Evolutionary conservation across 2,113 vertebrate genomes (phyloP), one percentile per base, ranked within the genome.

Genomic region (Spilogale gracilis): DNA sequence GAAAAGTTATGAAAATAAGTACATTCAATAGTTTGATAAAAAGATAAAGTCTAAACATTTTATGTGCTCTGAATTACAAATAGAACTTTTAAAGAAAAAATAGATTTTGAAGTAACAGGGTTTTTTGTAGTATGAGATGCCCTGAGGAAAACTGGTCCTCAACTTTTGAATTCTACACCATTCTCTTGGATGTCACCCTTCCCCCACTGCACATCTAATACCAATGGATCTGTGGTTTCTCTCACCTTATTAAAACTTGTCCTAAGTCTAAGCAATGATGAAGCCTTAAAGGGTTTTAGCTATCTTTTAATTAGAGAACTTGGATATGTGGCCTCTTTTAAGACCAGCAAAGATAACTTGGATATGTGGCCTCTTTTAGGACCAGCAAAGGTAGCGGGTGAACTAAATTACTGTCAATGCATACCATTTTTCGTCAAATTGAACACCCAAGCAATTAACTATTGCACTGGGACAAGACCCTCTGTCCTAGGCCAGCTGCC

Each of bases 1-100:
- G 21, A 65, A 95, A 93, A 71, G 4, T 61, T 43, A 94, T n/a
- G 67, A 86, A 91, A 89, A 80, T 25, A 74, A 92, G 4, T 71
- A n/a, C 2, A 45, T 58, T 67, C 20, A 92, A 50, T 78, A 56
- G 16, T 60, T 69, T 95, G 20, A 67, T 67, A 58, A 54, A 76
- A 91, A 89, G 10, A 38, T 76, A 61, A 48, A 86, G 85, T 85
- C 45, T 82, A 89, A 91, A 43, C 3, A 81, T 84, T 65, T 92
- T 90, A 43, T 65, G 9, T 85, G 18, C 4, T 92, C 32, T 43
- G 20, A 91, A 88, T 58, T 92, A 90, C 9, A 50, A 92, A 79
- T 3, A 45, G 54, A 43, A 56, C 6, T 79, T 94, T 25, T n/a
- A 3, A 61, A 54, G 27, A 48, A 88, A 94, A 45, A 65, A 25